Evolutionary conservation across 1,140 invertebrate genomes (phyloP).

Genomic region (Drosophila arawakana): DNA sequence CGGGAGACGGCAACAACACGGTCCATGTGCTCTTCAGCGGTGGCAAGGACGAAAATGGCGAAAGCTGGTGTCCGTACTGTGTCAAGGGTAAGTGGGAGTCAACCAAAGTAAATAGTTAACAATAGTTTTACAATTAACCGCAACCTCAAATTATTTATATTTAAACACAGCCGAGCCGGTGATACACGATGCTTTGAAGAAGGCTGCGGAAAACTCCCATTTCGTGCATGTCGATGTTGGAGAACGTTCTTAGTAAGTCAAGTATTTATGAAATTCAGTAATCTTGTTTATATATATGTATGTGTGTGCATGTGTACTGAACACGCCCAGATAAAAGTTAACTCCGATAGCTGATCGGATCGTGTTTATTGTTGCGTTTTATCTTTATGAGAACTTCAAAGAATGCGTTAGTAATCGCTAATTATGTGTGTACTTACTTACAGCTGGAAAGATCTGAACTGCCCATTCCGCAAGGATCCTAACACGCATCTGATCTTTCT

Average conservation of each 20-base stretch:
- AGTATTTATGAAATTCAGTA: slow-evolving; percentile 1
- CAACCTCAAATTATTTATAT: slow-evolving; percentile 23
- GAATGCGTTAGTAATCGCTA: slow-evolving; percentile 36
- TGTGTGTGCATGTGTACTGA: slow-evolving; percentile 23
- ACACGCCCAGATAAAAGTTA: slow-evolving; percentile 48
- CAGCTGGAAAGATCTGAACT: slow-evolving; percentile 91
- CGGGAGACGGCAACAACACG: slow-evolving; percentile 71
- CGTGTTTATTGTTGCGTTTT: slow-evolving; percentile 18
- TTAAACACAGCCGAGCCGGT: slow-evolving; percentile 86
- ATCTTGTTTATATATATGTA: not conserved
- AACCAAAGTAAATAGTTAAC: slow-evolving; percentile 1
- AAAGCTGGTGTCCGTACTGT: slow-evolving; percentile 91
- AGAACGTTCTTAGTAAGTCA: slow-evolving; percentile 85
- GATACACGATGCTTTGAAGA: slow-evolving; percentile 87
- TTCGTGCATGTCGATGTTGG: slow-evolving; percentile 90
- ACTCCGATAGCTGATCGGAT: slow-evolving; percentile 17
- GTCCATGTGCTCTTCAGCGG: slow-evolving; percentile 89
- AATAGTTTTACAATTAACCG: slow-evolving; percentile 13
- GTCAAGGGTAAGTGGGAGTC: slow-evolving; percentile 86
- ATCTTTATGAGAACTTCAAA: slow-evolving; percentile 36
- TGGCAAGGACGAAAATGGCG: slow-evolving; percentile 87
- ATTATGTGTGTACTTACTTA: slow-evolving; percentile 55
- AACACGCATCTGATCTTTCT: slow-evolving; percentile 89
- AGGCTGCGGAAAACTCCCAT: slow-evolving; percentile 86
- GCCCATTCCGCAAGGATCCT: slow-evolving; percentile 89